Conservation (phyloP, 2,888 invertebrate species). For the Cephus runcator region DNA sequence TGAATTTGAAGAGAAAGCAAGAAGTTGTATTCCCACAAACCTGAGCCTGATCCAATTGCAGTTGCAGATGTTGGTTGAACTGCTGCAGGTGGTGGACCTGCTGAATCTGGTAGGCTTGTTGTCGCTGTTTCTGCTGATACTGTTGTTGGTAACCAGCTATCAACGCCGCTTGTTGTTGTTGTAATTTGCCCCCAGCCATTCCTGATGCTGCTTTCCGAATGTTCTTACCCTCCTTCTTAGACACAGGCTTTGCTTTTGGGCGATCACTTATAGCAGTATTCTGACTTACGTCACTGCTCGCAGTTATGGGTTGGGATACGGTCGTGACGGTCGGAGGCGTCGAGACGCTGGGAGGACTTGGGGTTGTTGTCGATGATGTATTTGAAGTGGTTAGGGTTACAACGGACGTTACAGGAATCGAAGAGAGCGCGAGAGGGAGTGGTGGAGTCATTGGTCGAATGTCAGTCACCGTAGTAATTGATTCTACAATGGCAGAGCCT, state of each 20-base stretch:
- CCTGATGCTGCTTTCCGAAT: slow-evolving; percentile 69
- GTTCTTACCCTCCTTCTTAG: slow-evolving; percentile 83
- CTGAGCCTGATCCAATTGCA: slow-evolving; percentile 60
- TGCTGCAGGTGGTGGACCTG: slow-evolving; percentile 63
- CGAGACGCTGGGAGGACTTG: slow-evolving; percentile 44
- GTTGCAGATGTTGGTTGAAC: slow-evolving; percentile 59
- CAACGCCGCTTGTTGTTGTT: slow-evolving; percentile 55
- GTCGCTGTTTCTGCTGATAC: slow-evolving; percentile 54
- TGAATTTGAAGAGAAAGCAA: neutral
- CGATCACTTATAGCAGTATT: slow-evolving; percentile 85
- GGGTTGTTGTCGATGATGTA: slow-evolving; percentile 36
- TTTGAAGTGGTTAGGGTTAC: slow-evolving; percentile 37
- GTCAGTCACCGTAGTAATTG: slow-evolving; percentile 39
- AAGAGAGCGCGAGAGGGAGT: slow-evolving; percentile 36
- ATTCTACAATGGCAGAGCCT: slow-evolving; percentile 43
- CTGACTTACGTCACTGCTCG: slow-evolving; percentile 71
- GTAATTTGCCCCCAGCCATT: slow-evolving; percentile 47
- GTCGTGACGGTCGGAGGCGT: slow-evolving; percentile 45
- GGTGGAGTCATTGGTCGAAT: slow-evolving; percentile 43
- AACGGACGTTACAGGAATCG: slow-evolving; percentile 33
- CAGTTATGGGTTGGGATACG: slow-evolving; percentile 65
- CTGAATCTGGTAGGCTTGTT: slow-evolving; percentile 57
- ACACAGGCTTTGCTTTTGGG: slow-evolving; percentile 83
- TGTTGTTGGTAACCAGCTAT: slow-evolving; percentile 60
- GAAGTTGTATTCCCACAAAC: slow-evolving; percentile 28